phyloP scores from a whole-genome alignment of 2,888 invertebrate species.

The Harpalus rubripes region DNA sequence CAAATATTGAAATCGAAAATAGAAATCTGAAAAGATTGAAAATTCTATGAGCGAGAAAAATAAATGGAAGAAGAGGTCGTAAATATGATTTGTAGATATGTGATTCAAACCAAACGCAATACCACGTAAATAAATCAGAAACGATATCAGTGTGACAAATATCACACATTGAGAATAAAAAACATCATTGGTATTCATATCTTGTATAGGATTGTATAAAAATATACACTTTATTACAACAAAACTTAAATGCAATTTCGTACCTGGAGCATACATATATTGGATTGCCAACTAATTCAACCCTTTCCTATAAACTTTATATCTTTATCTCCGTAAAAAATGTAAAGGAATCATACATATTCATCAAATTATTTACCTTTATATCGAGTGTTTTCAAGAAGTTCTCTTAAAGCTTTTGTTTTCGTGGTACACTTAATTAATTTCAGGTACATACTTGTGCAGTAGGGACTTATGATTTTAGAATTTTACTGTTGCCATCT shows the following conservation, averaged over 20 bases:
- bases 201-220: neutral
- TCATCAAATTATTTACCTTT: too few species aligned
- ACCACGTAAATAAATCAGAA: neutral
- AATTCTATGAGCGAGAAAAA: neutral
- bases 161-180: neutral
- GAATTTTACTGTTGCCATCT: too few species aligned
- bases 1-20: neutral
- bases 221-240: neutral
- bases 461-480: too few species aligned
- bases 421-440: neutral
- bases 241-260: neutral
- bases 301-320: neutral
- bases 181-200: neutral
- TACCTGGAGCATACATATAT: neutral
- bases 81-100: conserved; percentile 7
- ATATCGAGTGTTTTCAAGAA: neutral
- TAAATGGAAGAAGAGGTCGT: conserved; percentile 2
- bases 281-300: neutral
- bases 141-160: neutral
- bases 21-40: neutral
- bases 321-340: neutral
- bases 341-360: neutral
- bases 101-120: neutral
- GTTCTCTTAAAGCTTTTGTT: neutral
- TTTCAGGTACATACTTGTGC: neutral